Evolutionary conservation across 2,113 vertebrate genomes (phyloP).

Genomic region (Collichthys lucidus): DNA sequence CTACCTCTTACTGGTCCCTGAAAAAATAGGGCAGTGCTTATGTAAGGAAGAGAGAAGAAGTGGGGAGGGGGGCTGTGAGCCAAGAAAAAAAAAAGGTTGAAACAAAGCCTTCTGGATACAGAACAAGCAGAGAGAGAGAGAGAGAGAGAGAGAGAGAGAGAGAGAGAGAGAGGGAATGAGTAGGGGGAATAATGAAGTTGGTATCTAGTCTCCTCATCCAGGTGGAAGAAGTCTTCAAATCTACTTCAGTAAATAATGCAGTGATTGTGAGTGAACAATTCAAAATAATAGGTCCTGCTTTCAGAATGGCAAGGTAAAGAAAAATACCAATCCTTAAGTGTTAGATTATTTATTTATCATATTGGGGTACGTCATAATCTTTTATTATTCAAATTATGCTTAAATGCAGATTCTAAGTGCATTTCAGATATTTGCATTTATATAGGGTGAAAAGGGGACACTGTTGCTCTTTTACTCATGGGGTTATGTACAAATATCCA

Average conservation of each 20-base stretch:
- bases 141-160: conserved; percentile 37
- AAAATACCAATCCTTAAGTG: not conserved
- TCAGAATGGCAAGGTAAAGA: not conserved
- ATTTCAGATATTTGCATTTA: not conserved
- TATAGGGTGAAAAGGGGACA: not conserved
- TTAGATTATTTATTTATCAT: not conserved
- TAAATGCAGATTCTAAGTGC: not conserved
- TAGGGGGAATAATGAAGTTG: conserved; percentile 63
- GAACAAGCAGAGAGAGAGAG: conserved; percentile 52
- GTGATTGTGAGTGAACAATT: not conserved
- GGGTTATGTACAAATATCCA: not conserved
- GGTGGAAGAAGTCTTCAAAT: conserved; percentile 21
- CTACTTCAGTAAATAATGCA: conserved; percentile 7
- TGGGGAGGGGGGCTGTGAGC: conserved; percentile 49
- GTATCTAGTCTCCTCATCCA: conserved; percentile 28
- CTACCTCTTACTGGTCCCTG: conserved; percentile 74
- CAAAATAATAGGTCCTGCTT: not conserved
- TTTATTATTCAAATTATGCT: not conserved
- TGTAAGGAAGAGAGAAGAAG: conserved; percentile 75
- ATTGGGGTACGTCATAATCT: not conserved
- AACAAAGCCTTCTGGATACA: conserved; percentile 62
- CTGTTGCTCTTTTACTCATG: not conserved
- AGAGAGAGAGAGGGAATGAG: conserved; percentile 48
- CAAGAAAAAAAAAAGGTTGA: conserved; percentile 56
- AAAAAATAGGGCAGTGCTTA: conserved; percentile 81